phyloP scores from a whole-genome alignment of 2,888 invertebrate genomes.

The Schizotus pectinicornis region DNA sequence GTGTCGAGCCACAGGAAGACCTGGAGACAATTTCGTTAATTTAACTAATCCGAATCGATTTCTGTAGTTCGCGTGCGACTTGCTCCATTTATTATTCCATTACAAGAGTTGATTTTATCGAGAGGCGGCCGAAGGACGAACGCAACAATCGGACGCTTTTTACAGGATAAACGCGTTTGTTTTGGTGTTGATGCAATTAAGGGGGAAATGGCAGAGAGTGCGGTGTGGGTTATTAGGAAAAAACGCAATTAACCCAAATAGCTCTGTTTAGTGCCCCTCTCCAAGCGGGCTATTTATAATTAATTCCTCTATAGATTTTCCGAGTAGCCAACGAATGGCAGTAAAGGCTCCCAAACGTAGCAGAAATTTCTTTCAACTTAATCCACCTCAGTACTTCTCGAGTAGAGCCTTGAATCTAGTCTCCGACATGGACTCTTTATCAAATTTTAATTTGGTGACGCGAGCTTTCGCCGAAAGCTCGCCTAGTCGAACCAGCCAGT shows the following conservation, averaged over 20 bases:
- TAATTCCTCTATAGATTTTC: too few relatives aligned
- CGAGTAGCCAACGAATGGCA: too few relatives aligned
- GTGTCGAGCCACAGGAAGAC: background rate
- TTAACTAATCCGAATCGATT: constrained; percentile 17
- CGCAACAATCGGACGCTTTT: constrained; percentile 18
- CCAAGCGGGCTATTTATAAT: too few relatives aligned
- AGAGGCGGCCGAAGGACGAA: constrained; percentile 9
- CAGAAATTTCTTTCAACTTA: too few relatives aligned
- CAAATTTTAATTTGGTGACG: too few relatives aligned
- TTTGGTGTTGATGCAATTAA: constrained; percentile 11
- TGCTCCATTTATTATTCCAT: constrained; percentile 40
- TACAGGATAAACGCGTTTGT: background rate
- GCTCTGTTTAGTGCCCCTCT: background rate
- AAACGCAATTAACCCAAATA: constrained; percentile 17
- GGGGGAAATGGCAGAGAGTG: background rate
- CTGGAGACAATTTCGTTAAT: constrained; percentile 4
- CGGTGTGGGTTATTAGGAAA: background rate
- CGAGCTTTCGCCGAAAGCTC: too few relatives aligned
- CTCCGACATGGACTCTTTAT: too few relatives aligned
- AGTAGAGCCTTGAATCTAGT: too few relatives aligned
- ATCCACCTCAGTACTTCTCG: too few relatives aligned
- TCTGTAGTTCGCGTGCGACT: constrained; percentile 11
- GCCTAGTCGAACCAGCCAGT: background rate
- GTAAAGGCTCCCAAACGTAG: too few relatives aligned
- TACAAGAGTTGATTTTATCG: constrained; percentile 36